A percentile compares a stretch with the other conserved stretches of the same genome.
These are phyloP conservation scores for Labia minor DNA, from an alignment of 2,888 invertebrate species.

Conservation along the genomic window DNA sequence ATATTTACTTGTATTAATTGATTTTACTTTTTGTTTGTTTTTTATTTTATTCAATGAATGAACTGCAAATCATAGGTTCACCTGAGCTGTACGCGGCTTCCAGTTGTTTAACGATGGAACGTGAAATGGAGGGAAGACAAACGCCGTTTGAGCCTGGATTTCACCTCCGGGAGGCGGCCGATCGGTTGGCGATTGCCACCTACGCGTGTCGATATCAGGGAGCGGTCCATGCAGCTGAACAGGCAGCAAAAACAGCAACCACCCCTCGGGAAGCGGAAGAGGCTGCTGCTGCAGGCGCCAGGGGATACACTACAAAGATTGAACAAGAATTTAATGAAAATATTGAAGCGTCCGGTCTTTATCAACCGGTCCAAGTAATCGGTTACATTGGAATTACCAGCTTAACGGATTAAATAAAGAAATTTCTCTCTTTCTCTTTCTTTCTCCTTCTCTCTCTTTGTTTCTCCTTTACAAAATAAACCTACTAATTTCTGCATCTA, in stretches of 20 bases:
- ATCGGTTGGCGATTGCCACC: not conserved
- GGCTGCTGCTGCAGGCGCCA: not conserved
- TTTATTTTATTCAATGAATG: too few species aligned
- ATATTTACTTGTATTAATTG: too few species aligned
- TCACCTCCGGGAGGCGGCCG: not conserved
- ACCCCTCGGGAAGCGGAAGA: not conserved
- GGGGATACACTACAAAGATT: not conserved
- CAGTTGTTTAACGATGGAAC: not conserved
- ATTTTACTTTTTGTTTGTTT: too few species aligned
- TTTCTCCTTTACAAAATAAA: too few species aligned
- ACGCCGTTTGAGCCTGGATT: not conserved
- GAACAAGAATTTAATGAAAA: not conserved
- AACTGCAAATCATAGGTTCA: too few species aligned
- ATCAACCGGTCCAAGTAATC: not conserved
- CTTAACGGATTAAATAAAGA: too few species aligned
- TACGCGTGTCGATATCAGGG: not conserved
- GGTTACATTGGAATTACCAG: not conserved
- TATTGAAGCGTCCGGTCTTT: not conserved
- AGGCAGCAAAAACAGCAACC: not conserved
- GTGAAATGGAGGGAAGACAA: not conserved
- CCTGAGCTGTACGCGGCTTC: not conserved
- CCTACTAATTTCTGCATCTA: too few species aligned
- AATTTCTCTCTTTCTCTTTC: too few species aligned
- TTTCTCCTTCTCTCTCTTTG: too few species aligned
- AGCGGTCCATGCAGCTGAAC: not conserved